Percentiles rank a stretch among this genome's conserved stretches.
Evolutionary conservation across 2,797 vertebrate genomes (phyloP).

Genomic region (Pelodytes ibericus): DNA sequence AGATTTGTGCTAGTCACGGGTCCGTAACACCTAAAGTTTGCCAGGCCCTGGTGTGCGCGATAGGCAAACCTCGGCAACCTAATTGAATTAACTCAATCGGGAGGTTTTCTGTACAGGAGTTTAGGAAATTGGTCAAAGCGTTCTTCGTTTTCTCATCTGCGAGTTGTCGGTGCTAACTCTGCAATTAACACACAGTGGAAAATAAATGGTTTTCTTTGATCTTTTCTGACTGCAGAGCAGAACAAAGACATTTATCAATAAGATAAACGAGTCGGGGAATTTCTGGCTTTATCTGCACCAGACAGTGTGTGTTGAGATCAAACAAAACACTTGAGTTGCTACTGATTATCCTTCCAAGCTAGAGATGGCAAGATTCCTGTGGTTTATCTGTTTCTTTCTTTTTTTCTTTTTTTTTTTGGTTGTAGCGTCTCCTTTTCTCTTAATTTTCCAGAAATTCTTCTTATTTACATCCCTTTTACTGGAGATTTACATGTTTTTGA

Average conservation of each 20-base stretch:
- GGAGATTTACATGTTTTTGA: slow-evolving; percentile 18
- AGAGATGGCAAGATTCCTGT: slow-evolving; percentile 45
- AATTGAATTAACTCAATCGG: no score
- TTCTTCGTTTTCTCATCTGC: slow-evolving; percentile 30
- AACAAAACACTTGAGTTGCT: slow-evolving; percentile 51
- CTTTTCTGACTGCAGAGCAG: slow-evolving; percentile 26
- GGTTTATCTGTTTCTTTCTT: slow-evolving; percentile 1
- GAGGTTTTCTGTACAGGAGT: no score
- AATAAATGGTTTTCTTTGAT: slow-evolving; percentile 54
- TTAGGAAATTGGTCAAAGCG: slow-evolving; percentile 9
- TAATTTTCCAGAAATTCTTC: slow-evolving; percentile 15
- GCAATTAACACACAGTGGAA: slow-evolving; percentile 39
- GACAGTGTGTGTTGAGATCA: slow-evolving; percentile 51
- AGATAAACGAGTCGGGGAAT: slow-evolving; percentile 41
- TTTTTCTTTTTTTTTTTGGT: background rate
- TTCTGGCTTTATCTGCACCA: slow-evolving; percentile 42
- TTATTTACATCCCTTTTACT: background rate
- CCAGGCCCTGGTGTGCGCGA: no score
- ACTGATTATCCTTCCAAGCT: slow-evolving; percentile 45
- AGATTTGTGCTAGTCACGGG: no score
- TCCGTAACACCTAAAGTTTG: no score
- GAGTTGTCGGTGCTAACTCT: slow-evolving; percentile 18
- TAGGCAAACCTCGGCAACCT: no score
- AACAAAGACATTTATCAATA: slow-evolving; percentile 50
- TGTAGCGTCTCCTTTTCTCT: no score